phyloP scores from a whole-genome alignment of 2,113 vertebrate genomes.

The Colistium nudipinnis region DNA sequence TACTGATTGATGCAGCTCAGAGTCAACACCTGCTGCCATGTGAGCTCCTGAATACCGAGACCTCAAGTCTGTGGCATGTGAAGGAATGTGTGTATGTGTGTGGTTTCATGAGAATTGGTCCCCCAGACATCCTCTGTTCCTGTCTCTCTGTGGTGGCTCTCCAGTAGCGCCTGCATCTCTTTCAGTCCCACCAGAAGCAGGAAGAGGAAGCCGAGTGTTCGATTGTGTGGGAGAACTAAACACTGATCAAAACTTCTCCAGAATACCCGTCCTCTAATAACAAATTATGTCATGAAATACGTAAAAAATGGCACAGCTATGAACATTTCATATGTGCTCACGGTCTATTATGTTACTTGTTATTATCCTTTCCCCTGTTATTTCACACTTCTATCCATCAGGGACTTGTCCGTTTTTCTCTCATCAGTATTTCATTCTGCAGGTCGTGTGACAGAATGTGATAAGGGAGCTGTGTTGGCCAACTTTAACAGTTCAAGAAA shows the following conservation, averaged over 20 bases:
- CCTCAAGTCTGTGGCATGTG: constrained; percentile 11
- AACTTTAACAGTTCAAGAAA: constrained; percentile 29
- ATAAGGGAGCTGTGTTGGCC: background rate
- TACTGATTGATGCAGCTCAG: background rate
- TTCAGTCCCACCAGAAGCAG: constrained; percentile 50
- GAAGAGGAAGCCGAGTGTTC: constrained; percentile 68
- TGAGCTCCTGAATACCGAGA: background rate
- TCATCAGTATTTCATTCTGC: background rate
- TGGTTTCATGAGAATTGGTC: constrained; percentile 27
- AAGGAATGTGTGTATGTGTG: constrained; percentile 17
- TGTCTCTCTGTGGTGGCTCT: constrained; percentile 22
- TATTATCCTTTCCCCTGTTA: background rate
- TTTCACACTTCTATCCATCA: background rate
- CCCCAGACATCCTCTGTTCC: constrained; percentile 60
- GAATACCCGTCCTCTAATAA: constrained; percentile 20
- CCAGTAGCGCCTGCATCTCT: constrained; percentile 23
- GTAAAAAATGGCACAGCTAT: constrained; percentile 10
- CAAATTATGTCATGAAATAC: constrained; percentile 11
- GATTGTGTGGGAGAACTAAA: constrained; percentile 55
- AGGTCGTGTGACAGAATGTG: constrained; percentile 22
- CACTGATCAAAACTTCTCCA: constrained; percentile 38
- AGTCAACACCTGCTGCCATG: constrained; percentile 23
- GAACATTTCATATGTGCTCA: background rate
- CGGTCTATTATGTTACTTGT: background rate
- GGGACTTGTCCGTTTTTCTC: background rate